Conservation (phyloP, 1,140 invertebrate species). For the Drosophila ogumai region DNA sequence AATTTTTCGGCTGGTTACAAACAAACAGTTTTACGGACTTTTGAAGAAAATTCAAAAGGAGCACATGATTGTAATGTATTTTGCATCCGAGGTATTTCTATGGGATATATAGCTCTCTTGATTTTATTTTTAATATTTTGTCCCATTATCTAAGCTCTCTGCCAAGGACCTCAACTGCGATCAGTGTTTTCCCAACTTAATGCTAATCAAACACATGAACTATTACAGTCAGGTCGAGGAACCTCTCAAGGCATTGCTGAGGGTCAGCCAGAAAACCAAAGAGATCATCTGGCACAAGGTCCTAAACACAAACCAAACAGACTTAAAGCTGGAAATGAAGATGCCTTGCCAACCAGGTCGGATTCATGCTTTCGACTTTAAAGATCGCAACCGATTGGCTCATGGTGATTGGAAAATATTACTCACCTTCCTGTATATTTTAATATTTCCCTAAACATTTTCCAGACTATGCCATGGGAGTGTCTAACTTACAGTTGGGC, state of each 20-base stretch:
- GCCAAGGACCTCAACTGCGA: constrained; percentile 52
- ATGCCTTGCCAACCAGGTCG: constrained; percentile 18
- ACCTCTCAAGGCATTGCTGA: constrained; percentile 13
- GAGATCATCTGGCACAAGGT: constrained; percentile 2
- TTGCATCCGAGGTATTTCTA: constrained; percentile 45
- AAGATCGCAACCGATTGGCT: constrained; percentile 1
- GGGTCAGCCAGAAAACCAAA: not conserved
- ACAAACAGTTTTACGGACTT: not conserved
- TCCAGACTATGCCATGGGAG: constrained; percentile 44
- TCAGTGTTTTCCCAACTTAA: constrained; percentile 46
- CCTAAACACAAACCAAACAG: not conserved
- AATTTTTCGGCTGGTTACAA: constrained; percentile 34
- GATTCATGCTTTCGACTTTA: constrained; percentile 43
- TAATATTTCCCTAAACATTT: not conserved
- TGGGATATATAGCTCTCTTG: accelerated
- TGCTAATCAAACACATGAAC: constrained; percentile 5
- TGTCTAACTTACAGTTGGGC: constrained; percentile 3
- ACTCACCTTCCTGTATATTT: too few species aligned
- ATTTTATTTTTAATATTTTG: not conserved
- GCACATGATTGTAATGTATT: constrained; percentile 52
- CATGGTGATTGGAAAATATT: constrained; percentile 38
- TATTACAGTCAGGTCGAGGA: constrained; percentile 60
- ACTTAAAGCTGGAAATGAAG: not conserved
- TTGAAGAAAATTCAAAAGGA: constrained; percentile 5
- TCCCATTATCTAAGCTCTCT: constrained; percentile 27